phyloP scores from a whole-genome alignment of 2,888 invertebrate genomes.

The Patella ulyssiponensis region DNA sequence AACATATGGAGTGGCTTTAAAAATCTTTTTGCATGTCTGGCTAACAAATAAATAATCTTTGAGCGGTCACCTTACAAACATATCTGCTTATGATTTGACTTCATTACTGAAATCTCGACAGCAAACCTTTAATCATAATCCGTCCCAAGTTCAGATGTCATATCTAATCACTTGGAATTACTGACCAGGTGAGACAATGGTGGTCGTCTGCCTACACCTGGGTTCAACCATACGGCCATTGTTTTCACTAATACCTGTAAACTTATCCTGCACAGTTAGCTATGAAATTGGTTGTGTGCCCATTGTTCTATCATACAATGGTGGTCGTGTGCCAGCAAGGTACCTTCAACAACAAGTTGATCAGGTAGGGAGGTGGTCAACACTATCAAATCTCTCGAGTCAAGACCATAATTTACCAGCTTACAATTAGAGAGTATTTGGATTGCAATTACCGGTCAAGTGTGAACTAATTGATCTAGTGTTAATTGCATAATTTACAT shows the following conservation, averaged over 20 bases:
- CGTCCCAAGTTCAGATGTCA: neutral
- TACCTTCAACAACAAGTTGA: neutral
- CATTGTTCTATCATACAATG: neutral
- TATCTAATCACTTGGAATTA: neutral
- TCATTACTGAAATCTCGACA: too few species aligned
- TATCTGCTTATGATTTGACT: too few species aligned
- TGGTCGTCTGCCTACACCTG: conserved; percentile 5
- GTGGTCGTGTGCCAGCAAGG: neutral
- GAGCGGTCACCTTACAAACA: too few species aligned
- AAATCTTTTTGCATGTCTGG: too few species aligned
- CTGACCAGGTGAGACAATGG: conserved; percentile 10
- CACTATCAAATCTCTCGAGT: neutral
- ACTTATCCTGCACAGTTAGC: neutral
- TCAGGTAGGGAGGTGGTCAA: conserved; percentile 3
- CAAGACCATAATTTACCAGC: neutral
- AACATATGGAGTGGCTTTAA: too few species aligned
- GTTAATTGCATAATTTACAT: conserved; percentile 10
- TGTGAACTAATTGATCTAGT: neutral
- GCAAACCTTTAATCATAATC: conserved; percentile 1
- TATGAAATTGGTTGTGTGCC: conserved; percentile 5
- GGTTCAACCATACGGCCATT: neutral
- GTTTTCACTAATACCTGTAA: conserved; percentile 1
- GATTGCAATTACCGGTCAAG: conserved; percentile 5
- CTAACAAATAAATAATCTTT: too few species aligned
- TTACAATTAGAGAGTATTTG: conserved; percentile 9